A percentile compares a stretch with the other conserved stretches of the same genome.
Conservation (phyloP, 2,888 invertebrate genomes). For the Cerastis rubricosa region DNA sequence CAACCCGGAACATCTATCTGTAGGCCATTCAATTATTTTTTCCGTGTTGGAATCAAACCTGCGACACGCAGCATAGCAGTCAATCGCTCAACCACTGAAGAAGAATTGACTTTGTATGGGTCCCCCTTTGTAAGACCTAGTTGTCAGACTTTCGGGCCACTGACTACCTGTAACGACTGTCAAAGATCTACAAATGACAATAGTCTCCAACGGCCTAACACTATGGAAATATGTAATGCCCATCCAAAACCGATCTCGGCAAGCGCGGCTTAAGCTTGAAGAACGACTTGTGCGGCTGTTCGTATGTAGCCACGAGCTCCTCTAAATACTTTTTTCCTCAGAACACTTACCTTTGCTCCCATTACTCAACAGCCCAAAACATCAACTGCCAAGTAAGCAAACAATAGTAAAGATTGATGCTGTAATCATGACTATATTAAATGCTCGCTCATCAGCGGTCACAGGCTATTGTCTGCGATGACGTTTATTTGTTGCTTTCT, state of each 20-base stretch:
- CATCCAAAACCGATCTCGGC: background rate
- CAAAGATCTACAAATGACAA: background rate
- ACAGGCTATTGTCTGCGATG: constrained; percentile 75
- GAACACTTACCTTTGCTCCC: background rate
- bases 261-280: background rate
- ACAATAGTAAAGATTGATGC: constrained; percentile 58
- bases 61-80: no score
- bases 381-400: constrained; percentile 17
- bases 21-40: no score
- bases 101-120: no score
- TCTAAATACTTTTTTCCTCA: background rate
- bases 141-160: background rate
- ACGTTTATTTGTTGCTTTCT: constrained; percentile 74
- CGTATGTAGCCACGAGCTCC: background rate
- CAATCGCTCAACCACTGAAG: no score
- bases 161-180: background rate
- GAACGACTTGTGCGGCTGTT: background rate
- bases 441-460: constrained; percentile 71
- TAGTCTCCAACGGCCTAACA: background rate
- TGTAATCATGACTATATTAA: constrained; percentile 63
- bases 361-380: constrained; percentile 23
- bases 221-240: background rate
- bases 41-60: no score
- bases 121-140: no score
- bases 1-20: no score